Percentiles rank a stretch among this genome's conserved stretches.
These are phyloP conservation scores for Timandra comae DNA, from an alignment of 2,888 invertebrate genomes.

Conservation along the genomic window DNA sequence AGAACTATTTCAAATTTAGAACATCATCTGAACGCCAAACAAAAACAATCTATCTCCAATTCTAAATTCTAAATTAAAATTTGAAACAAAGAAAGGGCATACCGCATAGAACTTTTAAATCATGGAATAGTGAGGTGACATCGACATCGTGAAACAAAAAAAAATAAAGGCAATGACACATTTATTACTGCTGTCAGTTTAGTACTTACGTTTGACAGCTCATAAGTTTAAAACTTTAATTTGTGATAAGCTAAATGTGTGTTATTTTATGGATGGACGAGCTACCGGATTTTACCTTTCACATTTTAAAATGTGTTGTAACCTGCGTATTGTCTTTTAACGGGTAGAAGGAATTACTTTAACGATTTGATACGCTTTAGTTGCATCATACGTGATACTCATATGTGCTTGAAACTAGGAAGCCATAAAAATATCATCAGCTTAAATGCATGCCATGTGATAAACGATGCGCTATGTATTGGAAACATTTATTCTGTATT, in stretches of 20 bases:
- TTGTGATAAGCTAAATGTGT: constrained; percentile 69
- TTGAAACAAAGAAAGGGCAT: constrained; percentile 73
- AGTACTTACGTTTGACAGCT: constrained; percentile 61
- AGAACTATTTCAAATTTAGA: too few relatives aligned
- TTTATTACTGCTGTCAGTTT: constrained; percentile 68
- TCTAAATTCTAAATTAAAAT: constrained; percentile 27
- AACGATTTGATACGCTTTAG: constrained; percentile 10
- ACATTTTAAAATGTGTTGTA: constrained; percentile 37
- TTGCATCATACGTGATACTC: background rate
- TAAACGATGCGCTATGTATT: too few relatives aligned
- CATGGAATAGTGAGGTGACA: constrained; percentile 63
- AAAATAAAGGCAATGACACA: constrained; percentile 64
- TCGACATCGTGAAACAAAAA: constrained; percentile 47
- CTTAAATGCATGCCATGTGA: background rate
- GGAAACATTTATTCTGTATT: too few relatives aligned
- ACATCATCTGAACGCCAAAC: too few relatives aligned
- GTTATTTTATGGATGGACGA: constrained; percentile 37
- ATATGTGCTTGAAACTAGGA: background rate
- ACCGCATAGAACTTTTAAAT: constrained; percentile 70
- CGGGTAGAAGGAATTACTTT: too few relatives aligned
- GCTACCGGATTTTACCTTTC: constrained; percentile 65
- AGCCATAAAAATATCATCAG: background rate
- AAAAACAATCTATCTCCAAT: too few relatives aligned
- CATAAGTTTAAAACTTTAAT: constrained; percentile 64
- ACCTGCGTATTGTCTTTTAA: constrained; percentile 22